Base-by-base conservation (phyloP, 2,888 invertebrate species). In the Drosophila nr. perissopoda region DNA sequence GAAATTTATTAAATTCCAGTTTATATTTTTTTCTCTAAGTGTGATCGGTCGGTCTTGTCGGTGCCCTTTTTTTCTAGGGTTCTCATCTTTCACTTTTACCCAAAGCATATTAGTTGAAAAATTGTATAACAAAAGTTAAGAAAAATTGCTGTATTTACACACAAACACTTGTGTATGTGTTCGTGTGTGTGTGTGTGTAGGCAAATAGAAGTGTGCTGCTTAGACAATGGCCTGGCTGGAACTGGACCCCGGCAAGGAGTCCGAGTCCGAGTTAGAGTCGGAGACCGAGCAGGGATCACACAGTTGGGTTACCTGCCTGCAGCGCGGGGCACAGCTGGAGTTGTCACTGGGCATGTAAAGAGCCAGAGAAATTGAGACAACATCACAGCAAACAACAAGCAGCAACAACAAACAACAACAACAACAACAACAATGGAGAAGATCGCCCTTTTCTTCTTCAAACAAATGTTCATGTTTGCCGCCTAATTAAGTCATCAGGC, bases 271-370 rank as follows among this genome's bases (percentile, higher is more conserved):
- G 49, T 18, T 4, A 18, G n/a, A 36, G n/a, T 8, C 56, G 56
- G 21, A 38, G 27, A 58, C 62, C 31, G 63, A 27, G 65, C 56
- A 67, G 70, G 83, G 70, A 70, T 67, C 72, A 59, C 54, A 34
- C 56, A 33, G 71, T 65, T 70, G 79, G 76, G 42, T 70, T 88
- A 88, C 90, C 90, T 90, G 90, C 91, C 91, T 88, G 90, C 81
- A 82, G 88, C 79, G 90, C 80, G 63, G 51, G 52, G 78, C 82
- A 86, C 92, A 92, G 92, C 92, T 92, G 92, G 92, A 92, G 91
- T 91, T 92, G 92, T 92, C 92, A 92, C 92, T 91, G 91, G 85
- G 85, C 89, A 88, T 91, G 92, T 88, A 91, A 89, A 91, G 88
- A 85, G 77, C 80, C 82, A 89, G 56, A 88, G 82, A 88, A 81